These are phyloP conservation scores for Passerina amoena DNA, from an alignment of 2,113 vertebrate species.

Conservation along the genomic window DNA sequence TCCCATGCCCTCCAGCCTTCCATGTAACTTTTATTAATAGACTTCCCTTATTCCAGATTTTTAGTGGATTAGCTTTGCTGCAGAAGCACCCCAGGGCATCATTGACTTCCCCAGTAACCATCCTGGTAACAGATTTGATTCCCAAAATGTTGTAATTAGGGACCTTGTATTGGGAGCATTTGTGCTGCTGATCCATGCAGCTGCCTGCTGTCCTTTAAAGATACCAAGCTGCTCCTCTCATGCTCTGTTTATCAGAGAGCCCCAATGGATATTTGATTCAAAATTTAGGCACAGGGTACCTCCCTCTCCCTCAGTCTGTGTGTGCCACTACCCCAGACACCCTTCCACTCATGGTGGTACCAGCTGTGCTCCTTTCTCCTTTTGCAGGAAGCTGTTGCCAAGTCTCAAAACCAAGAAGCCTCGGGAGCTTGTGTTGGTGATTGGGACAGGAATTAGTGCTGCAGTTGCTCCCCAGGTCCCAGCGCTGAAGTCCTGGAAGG, in stretches of 20 bases:
- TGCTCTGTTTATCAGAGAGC: background rate
- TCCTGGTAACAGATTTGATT: background rate
- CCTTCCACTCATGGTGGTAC: background rate
- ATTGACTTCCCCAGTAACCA: background rate
- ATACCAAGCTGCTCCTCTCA: background rate
- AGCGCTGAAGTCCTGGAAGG: constrained; percentile 93
- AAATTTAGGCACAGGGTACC: background rate
- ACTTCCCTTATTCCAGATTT: background rate
- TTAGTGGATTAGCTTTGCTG: background rate
- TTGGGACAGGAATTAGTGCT: constrained; percentile 93
- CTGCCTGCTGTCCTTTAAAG: background rate
- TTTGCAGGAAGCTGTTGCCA: constrained; percentile 89
- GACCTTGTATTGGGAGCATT: background rate
- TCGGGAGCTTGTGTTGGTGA: constrained; percentile 90
- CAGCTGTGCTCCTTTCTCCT: background rate
- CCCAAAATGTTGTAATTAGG: rapidly evolving
- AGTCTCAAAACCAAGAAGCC: constrained; percentile 94
- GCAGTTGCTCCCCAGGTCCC: constrained; percentile 94
- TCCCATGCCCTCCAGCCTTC: background rate
- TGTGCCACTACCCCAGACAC: background rate
- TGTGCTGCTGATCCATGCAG: background rate
- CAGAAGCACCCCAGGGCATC: background rate
- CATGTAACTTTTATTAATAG: background rate
- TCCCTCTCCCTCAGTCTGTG: rapidly evolving
- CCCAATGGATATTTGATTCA: background rate